phyloP scores from a whole-genome alignment of 2,797 vertebrate species.

The Decapterus maruadsi region DNA sequence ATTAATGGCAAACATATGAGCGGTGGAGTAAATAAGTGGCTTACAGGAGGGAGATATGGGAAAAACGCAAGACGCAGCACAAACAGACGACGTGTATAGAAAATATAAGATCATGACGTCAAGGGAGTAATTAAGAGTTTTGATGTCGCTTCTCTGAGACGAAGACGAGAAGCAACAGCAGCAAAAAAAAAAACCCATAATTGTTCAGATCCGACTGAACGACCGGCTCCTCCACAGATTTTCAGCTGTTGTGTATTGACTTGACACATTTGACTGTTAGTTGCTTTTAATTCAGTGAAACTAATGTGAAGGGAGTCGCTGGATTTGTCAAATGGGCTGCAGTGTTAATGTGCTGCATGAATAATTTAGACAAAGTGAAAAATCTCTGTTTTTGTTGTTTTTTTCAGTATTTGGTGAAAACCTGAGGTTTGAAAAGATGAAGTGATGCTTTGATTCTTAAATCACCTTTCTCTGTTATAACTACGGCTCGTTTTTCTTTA shows the following conservation, averaged over 20 bases:
- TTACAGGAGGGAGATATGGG: no score
- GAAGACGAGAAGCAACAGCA: background rate
- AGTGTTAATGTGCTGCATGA: background rate
- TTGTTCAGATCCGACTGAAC: background rate
- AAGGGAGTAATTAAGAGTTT: no score
- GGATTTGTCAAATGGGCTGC: background rate
- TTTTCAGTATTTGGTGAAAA: background rate
- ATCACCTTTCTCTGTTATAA: background rate
- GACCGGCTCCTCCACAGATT: background rate
- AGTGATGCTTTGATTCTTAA: background rate
- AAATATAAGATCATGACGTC: background rate
- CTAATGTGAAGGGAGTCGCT: background rate
- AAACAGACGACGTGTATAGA: background rate
- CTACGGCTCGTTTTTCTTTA: background rate
- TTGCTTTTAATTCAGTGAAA: constrained; percentile 7
- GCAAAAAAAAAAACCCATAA: background rate
- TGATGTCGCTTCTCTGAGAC: no score
- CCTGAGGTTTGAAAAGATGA: background rate
- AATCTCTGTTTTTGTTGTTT: background rate
- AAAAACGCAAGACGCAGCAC: no score
- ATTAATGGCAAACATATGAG: no score
- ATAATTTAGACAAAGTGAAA: background rate
- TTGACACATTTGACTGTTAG: background rate
- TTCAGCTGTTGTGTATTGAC: background rate
- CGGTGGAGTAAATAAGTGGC: no score